Percentiles rank a stretch among this genome's conserved stretches.
Conservation (phyloP, 2,113 vertebrate genomes). For the Piaya cayana region DNA sequence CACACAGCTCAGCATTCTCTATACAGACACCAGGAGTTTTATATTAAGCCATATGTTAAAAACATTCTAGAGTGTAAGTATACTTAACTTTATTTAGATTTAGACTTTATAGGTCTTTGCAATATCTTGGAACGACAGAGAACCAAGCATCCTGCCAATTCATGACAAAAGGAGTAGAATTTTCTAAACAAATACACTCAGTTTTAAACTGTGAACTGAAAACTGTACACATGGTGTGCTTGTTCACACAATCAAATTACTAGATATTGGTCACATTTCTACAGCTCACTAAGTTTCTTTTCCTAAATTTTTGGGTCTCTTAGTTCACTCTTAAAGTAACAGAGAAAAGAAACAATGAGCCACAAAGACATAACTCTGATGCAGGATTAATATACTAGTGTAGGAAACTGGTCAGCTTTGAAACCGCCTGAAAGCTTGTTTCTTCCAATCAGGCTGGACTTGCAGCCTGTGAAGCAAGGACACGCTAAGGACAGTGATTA, state of each 20-base stretch:
- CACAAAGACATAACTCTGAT: not conserved
- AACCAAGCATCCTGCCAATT: not conserved
- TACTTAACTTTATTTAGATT: not conserved
- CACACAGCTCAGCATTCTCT: not conserved
- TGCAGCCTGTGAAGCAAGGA: not conserved
- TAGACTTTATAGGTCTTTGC: not conserved
- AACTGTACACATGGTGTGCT: not conserved
- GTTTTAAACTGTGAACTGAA: not conserved
- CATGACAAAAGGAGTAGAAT: not conserved
- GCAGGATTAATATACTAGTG: not conserved
- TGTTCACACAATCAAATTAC: not conserved
- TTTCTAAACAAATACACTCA: not conserved
- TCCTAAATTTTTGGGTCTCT: not conserved
- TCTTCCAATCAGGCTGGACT: not conserved
- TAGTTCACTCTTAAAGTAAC: not conserved
- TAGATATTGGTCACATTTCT: not conserved
- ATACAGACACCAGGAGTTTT: not conserved
- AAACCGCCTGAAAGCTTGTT: not conserved
- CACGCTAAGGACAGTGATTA: not conserved
- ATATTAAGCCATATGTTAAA: not conserved
- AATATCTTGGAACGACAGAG: not conserved
- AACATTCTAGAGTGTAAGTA: not conserved
- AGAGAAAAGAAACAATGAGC: not conserved
- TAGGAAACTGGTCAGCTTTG: not conserved
- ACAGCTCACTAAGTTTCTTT: not conserved